Base-by-base conservation (phyloP, 2,888 invertebrate species). In the Noctua comes region DNA sequence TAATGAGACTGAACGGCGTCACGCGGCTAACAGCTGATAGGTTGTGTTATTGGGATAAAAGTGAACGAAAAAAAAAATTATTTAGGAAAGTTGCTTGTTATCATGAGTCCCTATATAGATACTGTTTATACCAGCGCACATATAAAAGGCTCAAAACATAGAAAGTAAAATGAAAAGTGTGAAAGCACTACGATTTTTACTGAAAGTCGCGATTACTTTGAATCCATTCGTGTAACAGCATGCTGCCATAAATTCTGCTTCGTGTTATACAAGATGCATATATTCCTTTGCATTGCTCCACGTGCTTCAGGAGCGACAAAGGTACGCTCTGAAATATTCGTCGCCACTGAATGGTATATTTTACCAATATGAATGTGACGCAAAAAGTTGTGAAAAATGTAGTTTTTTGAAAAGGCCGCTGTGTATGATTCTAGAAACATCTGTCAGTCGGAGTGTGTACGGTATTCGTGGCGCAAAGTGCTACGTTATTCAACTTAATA, bases 401-500 rank as follows among this genome's bases (percentile, higher is more conserved):
- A 75, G 57, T 80, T 77, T 77, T 40, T 72, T 77, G 68, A 88
- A 89, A 89, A 88, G 82, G 85, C 76, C 81, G 69, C 85, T 87
- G 85, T 87, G 85, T 85, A 84, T 80, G 85, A 83, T 88, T 88
- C 91, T 92, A 88, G 91, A 91, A 91, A 93, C 90, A 93, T 93
- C 91, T 93, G 91, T 92, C 93, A 92, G 85, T 85, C 79, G 85
- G 89, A 89, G 90, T 93, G 93, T 91, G 92, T 93, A 92, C 90
- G 90, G 93, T 91, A 92, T 93, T 93, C 93, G 92, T 90, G 91
- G 92, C 92, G 94, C 92, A 94, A 95, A 95, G 95, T 96, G 95
- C 94, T 95, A 92, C 94, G 95, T 96, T 95, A 96, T 96, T 96
- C 95, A 95, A 95, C 93, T 95, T 95, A 96, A 96, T 95, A 95